Evolutionary conservation across 2,113 vertebrate genomes (phyloP).

Genomic region (Petrocephalus microphthalmus): DNA sequence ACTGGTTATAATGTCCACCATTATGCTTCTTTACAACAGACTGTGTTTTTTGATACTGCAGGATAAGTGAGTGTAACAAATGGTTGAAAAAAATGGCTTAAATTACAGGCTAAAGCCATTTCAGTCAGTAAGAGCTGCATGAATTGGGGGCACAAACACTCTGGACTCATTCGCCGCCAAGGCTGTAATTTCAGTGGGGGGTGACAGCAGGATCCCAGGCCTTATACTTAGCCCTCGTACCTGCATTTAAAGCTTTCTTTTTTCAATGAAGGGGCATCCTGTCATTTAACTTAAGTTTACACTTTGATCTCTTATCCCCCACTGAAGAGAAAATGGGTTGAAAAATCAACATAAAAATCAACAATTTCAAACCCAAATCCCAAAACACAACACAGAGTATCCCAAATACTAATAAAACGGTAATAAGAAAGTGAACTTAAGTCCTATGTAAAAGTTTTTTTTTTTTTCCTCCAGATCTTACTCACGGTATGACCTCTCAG

Average conservation of each 20-base stretch:
- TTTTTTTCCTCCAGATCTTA: slow-evolving; percentile 36
- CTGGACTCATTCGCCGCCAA: neutral
- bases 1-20: slow-evolving; percentile 24
- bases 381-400: slow-evolving; percentile 3
- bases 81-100: slow-evolving; percentile 13
- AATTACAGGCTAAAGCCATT: slow-evolving; percentile 34
- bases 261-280: slow-evolving; percentile 17
- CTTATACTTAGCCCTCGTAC: slow-evolving; percentile 19
- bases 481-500: slow-evolving; percentile 48
- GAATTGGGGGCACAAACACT: slow-evolving; percentile 6
- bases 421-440: slow-evolving; percentile 47
- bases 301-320: slow-evolving; percentile 17
- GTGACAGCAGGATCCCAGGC: slow-evolving; percentile 31
- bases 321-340: slow-evolving; percentile 15
- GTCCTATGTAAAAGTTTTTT: slow-evolving; percentile 48
- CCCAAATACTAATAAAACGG: slow-evolving; percentile 37
- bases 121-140: slow-evolving; percentile 20
- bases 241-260: slow-evolving; percentile 24
- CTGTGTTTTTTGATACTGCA: slow-evolving; percentile 18
- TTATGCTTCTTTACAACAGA: neutral
- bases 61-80: slow-evolving; percentile 16
- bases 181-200: slow-evolving; percentile 36
- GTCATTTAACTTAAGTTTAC: slow-evolving; percentile 26
- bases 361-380: neutral
- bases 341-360: slow-evolving; percentile 18